A percentile compares a stretch with the other conserved stretches of the same genome.
These are phyloP conservation scores for Emydoidea blandingii DNA, from an alignment of 2,797 vertebrate genomes.

Conservation along the genomic window DNA sequence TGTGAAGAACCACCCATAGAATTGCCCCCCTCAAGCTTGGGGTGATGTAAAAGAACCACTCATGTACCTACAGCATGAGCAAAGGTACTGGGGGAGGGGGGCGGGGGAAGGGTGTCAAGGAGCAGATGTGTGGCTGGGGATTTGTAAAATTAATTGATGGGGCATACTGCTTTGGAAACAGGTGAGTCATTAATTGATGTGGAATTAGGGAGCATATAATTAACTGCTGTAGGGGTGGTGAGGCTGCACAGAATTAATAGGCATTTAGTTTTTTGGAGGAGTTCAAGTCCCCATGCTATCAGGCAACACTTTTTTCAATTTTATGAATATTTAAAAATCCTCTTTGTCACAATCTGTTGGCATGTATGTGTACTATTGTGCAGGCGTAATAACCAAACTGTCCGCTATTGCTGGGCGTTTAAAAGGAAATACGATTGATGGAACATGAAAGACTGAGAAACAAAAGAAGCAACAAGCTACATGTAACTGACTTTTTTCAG, in stretches of 20 bases:
- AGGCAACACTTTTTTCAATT: background rate
- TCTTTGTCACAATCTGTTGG: slow-evolving; percentile 11
- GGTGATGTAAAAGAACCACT: background rate
- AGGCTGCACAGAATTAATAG: slow-evolving; percentile 18
- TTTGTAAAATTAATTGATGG: background rate
- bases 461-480: background rate
- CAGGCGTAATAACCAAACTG: background rate
- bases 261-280: background rate
- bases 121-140: background rate
- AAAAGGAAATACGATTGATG: background rate
- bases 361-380: background rate
- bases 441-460: background rate
- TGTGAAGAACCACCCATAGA: background rate
- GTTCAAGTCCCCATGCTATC: background rate
- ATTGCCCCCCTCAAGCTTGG: background rate
- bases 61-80: background rate
- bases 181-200: background rate
- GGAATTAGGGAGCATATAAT: background rate
- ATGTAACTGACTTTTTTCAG: background rate
- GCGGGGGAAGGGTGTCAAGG: background rate
- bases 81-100: background rate
- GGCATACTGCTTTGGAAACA: background rate
- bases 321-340: background rate
- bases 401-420: background rate
- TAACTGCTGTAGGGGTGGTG: background rate